Conservation (phyloP, 2,113 vertebrate species). For the Syrmaticus mikado region DNA sequence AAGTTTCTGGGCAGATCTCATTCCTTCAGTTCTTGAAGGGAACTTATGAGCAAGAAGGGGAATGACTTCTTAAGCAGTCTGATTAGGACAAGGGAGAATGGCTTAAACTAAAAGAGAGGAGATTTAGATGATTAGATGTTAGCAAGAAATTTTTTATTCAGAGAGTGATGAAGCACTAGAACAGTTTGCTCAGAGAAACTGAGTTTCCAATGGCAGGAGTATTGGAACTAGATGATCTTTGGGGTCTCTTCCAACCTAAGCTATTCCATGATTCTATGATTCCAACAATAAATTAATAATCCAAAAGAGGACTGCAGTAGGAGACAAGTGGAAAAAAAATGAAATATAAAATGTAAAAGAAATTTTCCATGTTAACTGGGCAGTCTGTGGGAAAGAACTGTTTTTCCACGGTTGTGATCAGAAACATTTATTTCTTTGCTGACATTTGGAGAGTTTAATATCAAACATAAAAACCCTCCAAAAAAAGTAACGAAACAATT, state of each 20-base stretch:
- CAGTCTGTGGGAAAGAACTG: not conserved
- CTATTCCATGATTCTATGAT: not conserved
- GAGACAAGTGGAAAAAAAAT: not conserved
- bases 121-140: no score
- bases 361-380: not conserved
- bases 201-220: no score
- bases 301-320: not conserved
- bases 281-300: not conserved
- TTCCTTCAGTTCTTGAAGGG: no score
- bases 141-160: no score
- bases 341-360: not conserved
- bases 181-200: no score
- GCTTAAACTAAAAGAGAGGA: no score
- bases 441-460: constrained; percentile 23
- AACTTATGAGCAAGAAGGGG: no score
- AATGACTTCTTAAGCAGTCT: no score
- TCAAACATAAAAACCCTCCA: not conserved
- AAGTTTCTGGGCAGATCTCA: no score
- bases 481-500: constrained; percentile 23
- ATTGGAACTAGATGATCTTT: no score
- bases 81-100: no score
- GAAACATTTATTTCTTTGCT: not conserved
- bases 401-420: not conserved
- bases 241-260: not conserved
- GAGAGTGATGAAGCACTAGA: no score